Percentiles rank a stretch among this genome's conserved stretches.
These are phyloP conservation scores for Drosophila equinoxialis DNA, from an alignment of 1,140 invertebrate species.

Conservation along the genomic window DNA sequence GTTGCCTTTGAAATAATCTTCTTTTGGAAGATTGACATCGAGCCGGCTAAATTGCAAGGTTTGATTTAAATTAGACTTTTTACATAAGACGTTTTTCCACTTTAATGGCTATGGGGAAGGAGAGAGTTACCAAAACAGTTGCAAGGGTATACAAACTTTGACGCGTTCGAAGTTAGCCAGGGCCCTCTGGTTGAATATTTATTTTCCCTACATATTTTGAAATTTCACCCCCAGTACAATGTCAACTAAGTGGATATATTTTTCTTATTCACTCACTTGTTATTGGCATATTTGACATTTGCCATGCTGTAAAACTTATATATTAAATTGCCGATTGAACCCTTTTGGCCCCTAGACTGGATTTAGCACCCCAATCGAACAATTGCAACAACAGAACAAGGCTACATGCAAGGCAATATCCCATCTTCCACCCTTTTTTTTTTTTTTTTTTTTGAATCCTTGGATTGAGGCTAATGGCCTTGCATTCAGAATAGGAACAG, in stretches of 20 bases:
- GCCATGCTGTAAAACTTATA: background rate
- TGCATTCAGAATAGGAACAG: slow-evolving; percentile 31
- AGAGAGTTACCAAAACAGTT: too few species aligned
- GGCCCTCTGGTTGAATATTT: too few species aligned
- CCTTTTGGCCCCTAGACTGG: background rate
- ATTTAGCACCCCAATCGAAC: background rate
- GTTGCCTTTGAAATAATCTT: too few species aligned
- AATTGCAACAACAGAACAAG: background rate
- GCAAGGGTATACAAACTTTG: too few species aligned
- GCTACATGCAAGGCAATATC: background rate
- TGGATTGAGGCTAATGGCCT: slow-evolving; percentile 54
- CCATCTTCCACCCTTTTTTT: background rate
- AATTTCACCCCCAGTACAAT: background rate
- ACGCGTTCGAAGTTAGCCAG: too few species aligned
- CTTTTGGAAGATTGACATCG: too few species aligned
- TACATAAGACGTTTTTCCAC: too few species aligned
- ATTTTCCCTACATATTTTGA: too few species aligned
- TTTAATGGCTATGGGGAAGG: too few species aligned
- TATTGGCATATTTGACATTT: slow-evolving; percentile 2
- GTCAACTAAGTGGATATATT: background rate
- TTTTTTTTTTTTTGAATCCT: background rate
- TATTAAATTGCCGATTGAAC: slow-evolving; percentile 8
- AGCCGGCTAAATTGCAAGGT: too few species aligned
- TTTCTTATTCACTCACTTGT: background rate
- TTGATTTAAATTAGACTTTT: too few species aligned